Base-by-base conservation (phyloP, 2,113 vertebrate genomes). In the Poeciliopsis occidentalis region DNA sequence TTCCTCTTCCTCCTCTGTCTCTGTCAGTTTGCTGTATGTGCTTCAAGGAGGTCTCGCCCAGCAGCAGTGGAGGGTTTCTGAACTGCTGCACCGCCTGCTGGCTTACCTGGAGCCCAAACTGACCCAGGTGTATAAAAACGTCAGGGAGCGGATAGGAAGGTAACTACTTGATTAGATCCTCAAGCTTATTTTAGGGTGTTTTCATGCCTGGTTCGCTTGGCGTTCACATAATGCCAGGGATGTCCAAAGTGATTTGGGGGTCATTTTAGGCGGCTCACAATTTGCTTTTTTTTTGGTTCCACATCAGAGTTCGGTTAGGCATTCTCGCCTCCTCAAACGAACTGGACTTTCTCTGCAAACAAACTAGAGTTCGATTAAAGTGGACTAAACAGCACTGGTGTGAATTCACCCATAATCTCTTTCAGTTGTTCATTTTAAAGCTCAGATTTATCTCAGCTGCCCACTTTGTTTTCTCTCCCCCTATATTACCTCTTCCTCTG, bases 121-220 rank as follows among this genome's bases (percentile, higher is more conserved):
- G 84, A 98, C 97, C 1, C 98, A 99, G 73, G 97, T 98, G 85
- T 99, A 98, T 91, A 99, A 99, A 91, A 98, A 99, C 0, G 98
- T 99, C 72, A 94, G 98, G 75, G 98, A 99, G 92, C 95, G 97
- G 66, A 99, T 99, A 71, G 98, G 97, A 89, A 99, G 98, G 98
- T 99, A 85, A 37, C 24, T 62, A 54, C 22, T 24, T 7, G 22
- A 54, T 54, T 54, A 54, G 17, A 54, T 54, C 7, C 22, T 54
- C 1, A 54, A 24, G 41, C 2, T 37, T 11, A 11, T 12, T 11
- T 37, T 12, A 2, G 34, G 34, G 34, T 37, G 34, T 37, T 37
- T 37, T 37, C 34, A 37, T 10, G 34, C 34, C 34, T 29, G 29
- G 29, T 29, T 29, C 29, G 29, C 29, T 29, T 29, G 29, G 29